Evolutionary conservation across 2,113 vertebrate species (phyloP).

Genomic region (Spizaetus ornatus): DNA sequence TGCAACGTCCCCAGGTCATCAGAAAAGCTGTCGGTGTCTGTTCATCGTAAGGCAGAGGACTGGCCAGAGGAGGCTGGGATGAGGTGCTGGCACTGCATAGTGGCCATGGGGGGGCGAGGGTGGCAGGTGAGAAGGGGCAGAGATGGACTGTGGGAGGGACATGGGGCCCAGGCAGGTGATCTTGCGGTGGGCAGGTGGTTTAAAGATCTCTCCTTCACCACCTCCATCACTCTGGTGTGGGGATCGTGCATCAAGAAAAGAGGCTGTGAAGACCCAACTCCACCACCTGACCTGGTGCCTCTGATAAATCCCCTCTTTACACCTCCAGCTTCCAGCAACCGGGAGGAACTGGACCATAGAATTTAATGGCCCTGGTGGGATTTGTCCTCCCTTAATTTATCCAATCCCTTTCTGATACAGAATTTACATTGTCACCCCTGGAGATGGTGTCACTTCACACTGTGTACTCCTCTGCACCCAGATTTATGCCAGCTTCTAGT

Average conservation of each 20-base stretch:
- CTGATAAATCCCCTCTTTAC: not conserved
- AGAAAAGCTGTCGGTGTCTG: not conserved
- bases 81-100: rapidly evolving
- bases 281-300: not conserved
- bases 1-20: not conserved
- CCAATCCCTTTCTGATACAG: not conserved
- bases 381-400: slow-evolving; percentile 9
- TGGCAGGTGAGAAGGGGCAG: not conserved
- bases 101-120: not conserved
- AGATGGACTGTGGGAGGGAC: not conserved
- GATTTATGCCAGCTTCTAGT: not conserved
- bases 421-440: slow-evolving; percentile 5
- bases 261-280: not conserved
- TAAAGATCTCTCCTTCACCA: not conserved
- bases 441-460: not conserved
- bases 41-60: rapidly evolving
- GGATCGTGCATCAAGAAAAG: not conserved
- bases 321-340: not conserved
- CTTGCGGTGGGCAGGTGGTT: rapidly evolving
- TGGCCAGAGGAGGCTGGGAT: not conserved
- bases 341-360: not conserved
- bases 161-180: not conserved
- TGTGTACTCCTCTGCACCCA: not conserved
- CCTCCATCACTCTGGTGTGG: not conserved
- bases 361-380: not conserved